Conservation (phyloP, 2,113 vertebrate species). For the Orycteropus afer region DNA sequence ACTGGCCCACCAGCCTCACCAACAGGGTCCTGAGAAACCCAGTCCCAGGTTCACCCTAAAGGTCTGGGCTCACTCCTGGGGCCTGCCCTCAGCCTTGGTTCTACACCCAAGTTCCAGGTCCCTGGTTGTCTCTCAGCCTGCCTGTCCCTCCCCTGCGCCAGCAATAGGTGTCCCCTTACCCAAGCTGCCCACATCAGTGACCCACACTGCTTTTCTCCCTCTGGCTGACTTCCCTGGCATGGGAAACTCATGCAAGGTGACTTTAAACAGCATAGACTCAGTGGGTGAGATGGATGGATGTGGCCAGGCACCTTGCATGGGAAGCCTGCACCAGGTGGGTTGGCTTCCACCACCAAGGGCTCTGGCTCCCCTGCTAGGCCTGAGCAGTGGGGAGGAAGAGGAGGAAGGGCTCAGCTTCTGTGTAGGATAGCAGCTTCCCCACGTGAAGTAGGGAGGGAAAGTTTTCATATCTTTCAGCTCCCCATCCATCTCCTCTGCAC, state of each 20-base stretch:
- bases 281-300: not conserved
- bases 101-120: not conserved
- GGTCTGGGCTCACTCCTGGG: not conserved
- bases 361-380: not conserved
- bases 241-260: not conserved
- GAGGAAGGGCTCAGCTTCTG: not conserved
- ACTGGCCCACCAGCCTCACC: not conserved
- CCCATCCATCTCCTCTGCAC: not conserved
- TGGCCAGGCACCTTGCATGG: too few species aligned
- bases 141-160: accelerated
- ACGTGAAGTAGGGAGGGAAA: accelerated
- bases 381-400: not conserved
- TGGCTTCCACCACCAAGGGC: not conserved
- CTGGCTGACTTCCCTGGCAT: not conserved
- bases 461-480: not conserved
- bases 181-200: not conserved
- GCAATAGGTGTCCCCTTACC: too few species aligned
- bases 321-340: not conserved
- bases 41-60: not conserved
- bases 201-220: not conserved
- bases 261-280: not conserved
- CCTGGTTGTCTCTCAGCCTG: not conserved
- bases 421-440: not conserved
- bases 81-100: not conserved
- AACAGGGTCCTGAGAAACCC: not conserved